Base-by-base conservation (phyloP, 2,113 vertebrate genomes). In the Turdus rufiventris region DNA sequence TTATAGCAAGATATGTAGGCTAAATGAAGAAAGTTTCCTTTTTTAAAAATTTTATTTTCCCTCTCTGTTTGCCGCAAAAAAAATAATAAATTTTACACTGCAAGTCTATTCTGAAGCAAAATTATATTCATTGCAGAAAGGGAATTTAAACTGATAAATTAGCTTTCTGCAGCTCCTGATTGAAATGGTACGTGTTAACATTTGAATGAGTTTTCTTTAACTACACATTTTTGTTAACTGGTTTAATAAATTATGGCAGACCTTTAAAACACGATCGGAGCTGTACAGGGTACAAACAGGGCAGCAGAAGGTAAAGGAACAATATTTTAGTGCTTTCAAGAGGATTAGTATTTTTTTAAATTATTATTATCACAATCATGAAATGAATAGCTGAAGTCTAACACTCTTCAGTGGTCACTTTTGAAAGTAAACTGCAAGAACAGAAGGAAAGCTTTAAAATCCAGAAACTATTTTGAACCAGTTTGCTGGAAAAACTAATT, bases 231-330 rank as follows among this genome's bases (percentile, higher is more conserved):
- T 85, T 72, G 73, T 70, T 62, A 91, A 73, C 34, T 84, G 86
- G 88, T 96, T 97, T 94, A 93, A 89, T 92, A 57, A 90, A 89
- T 81, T 78, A 50, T 88, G 78, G 45, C 40, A 51, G 74, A 71
- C 38, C 40, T 96, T 96, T 91, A 81, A 92, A 92, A 91, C 8
- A 54, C 1, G 0, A 36, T 53, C 2, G 2, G 56, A 88, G 50
- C 33, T 57, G 21, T 40, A 47, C 33, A 25, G 18, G 18, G 12
- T 10, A 60, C 60, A 72, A 77, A 53, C 28, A 58, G 58, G 3
- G 0, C 43, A 60, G 54, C 33, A n/a, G 58, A 94, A 88, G 36
- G 61, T 8, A 82, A 84, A 81, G 26, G 13, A 12, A 76, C 81
- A 65, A 16, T 36, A 67, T 92, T 94, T 72, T 47, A 61, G 51